Evolutionary conservation across 1,140 invertebrate species (phyloP), one percentile per base, ranked within the genome.

Genomic region (Wiebesia pumilae): DNA sequence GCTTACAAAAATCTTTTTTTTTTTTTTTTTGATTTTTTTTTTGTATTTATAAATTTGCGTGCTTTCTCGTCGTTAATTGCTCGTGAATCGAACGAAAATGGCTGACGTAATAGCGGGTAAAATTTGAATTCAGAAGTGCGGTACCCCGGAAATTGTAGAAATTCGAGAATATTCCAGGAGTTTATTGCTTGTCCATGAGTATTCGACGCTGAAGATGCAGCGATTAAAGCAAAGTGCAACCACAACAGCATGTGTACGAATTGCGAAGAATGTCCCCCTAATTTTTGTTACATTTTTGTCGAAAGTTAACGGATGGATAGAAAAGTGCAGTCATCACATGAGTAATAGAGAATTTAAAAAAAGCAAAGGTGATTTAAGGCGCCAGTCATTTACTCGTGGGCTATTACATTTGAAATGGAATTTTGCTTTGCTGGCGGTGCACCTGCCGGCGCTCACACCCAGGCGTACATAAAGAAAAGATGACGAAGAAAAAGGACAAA

Each of bases 381-480:
- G 33, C n/a, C 77, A 85, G 81, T 73, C 84, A 85, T 85, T 85
- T 81, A 81, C 78, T 85, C 84, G 77, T 79, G 77, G 77, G 30
- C 51, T 67, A 73, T 85, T 85, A 81, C 67, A 77, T 65, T 27
- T 33, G 51, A 75, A 81, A 86, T 86, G 79, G 84, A 86, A 86
- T 86, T 73, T 73, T 73, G 38, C 62, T 43, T 78, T 78, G 30
- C 33, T 19, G 62, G 35, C 30, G 40, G n/a, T 33, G 75, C 62
- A 2, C 27, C 75, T 16, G 19, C 35, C 7, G 71, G 4, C 30
- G 35, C 38, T 21, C 1, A 0, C n/a, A 78, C 1, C 19, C n/a
- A 78, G 24, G 62, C 77, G 27, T 47, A 54, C 30, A 58, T 14
- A 79, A 54, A 38, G 73, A 54, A 73, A 35, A 83, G n/a, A 38